Base-by-base conservation (phyloP, 2,888 invertebrate species). In the Agrochola lychnidis region DNA sequence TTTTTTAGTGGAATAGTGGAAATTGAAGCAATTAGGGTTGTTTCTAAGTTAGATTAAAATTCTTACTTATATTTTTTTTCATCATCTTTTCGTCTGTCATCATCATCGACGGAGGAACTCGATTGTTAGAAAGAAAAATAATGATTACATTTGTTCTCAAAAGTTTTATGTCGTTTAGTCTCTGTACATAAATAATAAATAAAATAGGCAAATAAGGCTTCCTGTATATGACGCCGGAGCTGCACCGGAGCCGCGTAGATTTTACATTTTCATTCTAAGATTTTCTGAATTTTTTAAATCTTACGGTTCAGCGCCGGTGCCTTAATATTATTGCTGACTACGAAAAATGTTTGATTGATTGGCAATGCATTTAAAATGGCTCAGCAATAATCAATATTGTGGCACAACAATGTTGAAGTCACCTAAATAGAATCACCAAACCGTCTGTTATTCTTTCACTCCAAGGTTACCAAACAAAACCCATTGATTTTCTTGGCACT, bases 401-500 rank as follows among this genome's bases (percentile, higher is more conserved):
- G 36, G 16, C 53, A 16, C 9, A 19, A 6, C 7, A 25, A 40
- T 7, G 7, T 57, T 4, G 2, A 72, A 69, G 22, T 42, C 42
- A 3, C n/a, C 12, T 10, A 22, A 53, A 67, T 53, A 67, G 10
- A 25, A 36, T 45, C 1, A 1, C 6, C 1, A 25, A 53, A 4
- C 2, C 0, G 6, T 48, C 1, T 57, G 16, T 76, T 45, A 57
- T 68, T 57, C 42, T 77, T 6, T 40, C 12, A 56, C 6, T 22
- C 9, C 25, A 14, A 70, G 1, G 12, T 30, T 30, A 57, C 4
- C 19, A 42, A 42, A 53, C 7, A 77, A 69, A 59, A 51, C 2
- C 25, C 56, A 56, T 48, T 78, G 66, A 25, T 70, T 78, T 59
- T 78, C 62, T 82, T 82, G 82, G 78, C 78, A 81, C 25, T 19